Evolutionary conservation across 2,888 invertebrate genomes (phyloP).

Genomic region (Ariolimax columbianus): DNA sequence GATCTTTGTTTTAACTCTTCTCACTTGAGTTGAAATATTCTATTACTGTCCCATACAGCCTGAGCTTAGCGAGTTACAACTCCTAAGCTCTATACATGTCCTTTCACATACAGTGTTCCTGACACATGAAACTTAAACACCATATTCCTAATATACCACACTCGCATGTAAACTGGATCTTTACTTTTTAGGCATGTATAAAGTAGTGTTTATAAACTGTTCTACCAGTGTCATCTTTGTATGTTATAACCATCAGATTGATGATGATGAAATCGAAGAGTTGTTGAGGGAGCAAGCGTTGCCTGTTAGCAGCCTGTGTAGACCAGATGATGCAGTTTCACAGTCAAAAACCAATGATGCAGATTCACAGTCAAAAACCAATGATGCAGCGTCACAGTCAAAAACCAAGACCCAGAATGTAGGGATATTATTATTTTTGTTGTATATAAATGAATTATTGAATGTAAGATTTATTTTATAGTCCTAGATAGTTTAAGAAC

Average conservation of each 20-base stretch:
- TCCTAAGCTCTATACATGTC: no score
- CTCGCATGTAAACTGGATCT: no score
- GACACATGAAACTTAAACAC: no score
- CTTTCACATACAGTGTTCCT: no score
- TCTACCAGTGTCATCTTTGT: neutral
- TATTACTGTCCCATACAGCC: no score
- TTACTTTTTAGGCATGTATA: neutral
- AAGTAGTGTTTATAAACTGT: neutral
- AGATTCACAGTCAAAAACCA: no score
- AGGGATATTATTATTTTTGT: neutral
- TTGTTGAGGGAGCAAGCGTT: conserved; percentile 30
- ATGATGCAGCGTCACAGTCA: neutral
- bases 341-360: neutral
- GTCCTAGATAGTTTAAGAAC: no score
- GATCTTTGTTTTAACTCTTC: no score
- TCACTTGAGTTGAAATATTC: no score
- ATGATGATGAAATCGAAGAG: conserved; percentile 42
- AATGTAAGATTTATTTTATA: no score
- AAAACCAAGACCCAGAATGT: neutral
- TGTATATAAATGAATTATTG: neutral
- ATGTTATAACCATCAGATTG: conserved; percentile 18
- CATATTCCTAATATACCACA: no score
- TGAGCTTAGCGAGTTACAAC: no score
- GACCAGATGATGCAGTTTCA: neutral
- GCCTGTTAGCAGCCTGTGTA: neutral